phyloP scores from a whole-genome alignment of 2,888 invertebrate genomes.

The Cryptocephalus primarius region DNA sequence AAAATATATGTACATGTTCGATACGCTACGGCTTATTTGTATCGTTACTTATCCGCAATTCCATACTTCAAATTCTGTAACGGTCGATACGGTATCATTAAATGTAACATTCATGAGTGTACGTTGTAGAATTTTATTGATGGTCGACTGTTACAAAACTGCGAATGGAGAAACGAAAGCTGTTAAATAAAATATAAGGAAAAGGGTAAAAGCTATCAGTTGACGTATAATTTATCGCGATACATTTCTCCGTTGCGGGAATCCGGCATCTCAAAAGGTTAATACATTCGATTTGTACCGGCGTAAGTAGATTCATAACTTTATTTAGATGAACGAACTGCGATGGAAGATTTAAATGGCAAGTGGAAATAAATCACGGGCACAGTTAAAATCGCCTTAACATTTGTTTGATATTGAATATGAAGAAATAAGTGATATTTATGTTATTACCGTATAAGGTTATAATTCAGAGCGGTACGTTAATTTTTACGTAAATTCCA shows the following conservation, averaged over 20 bases:
- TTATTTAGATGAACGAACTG: conserved; percentile 1
- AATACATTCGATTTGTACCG: conserved; percentile 15
- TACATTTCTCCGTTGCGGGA: conserved; percentile 16
- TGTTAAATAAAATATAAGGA: conserved; percentile 18
- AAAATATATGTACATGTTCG: too few species aligned
- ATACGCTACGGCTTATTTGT: too few species aligned
- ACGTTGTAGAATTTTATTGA: conserved; percentile 7
- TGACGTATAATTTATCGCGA: conserved; percentile 17
- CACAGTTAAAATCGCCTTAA: too few species aligned
- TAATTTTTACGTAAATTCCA: too few species aligned
- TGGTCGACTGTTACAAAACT: conserved; percentile 9
- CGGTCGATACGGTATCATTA: not conserved
- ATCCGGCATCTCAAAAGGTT: conserved; percentile 17
- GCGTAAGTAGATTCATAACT: conserved; percentile 2
- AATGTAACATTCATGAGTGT: conserved; percentile 6
- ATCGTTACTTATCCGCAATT: too few species aligned
- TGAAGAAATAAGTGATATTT: too few species aligned
- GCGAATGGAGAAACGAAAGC: conserved; percentile 18
- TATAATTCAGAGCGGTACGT: too few species aligned
- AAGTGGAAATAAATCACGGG: too few species aligned
- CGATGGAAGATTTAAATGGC: not conserved
- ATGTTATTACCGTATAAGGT: too few species aligned
- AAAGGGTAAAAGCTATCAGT: conserved; percentile 15
- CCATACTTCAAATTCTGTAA: too few species aligned
- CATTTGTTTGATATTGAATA: too few species aligned